Percentiles rank a stretch among this genome's conserved stretches.
These are phyloP conservation scores for Buathra laborator DNA, from an alignment of 2,888 invertebrate species.

Conservation along the genomic window DNA sequence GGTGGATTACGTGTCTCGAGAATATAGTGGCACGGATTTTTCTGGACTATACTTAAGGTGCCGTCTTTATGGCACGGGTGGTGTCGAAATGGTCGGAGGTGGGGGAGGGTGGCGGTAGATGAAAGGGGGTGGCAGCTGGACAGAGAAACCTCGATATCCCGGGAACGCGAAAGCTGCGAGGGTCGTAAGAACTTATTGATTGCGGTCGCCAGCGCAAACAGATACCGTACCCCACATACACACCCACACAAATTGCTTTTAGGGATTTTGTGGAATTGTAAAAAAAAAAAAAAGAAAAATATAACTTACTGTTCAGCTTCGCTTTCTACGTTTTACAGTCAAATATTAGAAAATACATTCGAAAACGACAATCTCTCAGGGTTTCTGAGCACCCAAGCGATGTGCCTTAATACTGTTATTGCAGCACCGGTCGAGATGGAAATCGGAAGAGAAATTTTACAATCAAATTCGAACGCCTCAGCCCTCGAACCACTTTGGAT, in stretches of 20 bases:
- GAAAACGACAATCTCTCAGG: no score
- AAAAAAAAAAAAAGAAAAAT: not conserved
- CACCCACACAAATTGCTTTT: conserved; percentile 14
- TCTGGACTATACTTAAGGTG: conserved; percentile 14
- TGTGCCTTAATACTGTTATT: not conserved
- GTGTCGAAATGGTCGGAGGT: conserved; percentile 41
- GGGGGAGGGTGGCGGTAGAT: not conserved
- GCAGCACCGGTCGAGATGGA: conserved; percentile 68
- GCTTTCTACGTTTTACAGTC: conserved; percentile 33
- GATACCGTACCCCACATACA: conserved; percentile 6
- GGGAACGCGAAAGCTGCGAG: conserved; percentile 51
- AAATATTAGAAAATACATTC: conserved; percentile 17
- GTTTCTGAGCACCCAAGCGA: no score
- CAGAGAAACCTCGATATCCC: conserved; percentile 28
- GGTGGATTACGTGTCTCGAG: conserved; percentile 19
- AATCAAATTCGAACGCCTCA: conserved; percentile 45
- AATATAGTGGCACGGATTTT: conserved; percentile 47
- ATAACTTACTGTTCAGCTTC: conserved; percentile 27
- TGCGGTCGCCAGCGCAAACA: conserved; percentile 45
- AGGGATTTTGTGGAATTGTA: conserved; percentile 17
- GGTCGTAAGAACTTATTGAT: conserved; percentile 62
- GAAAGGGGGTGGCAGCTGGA: conserved; percentile 5
- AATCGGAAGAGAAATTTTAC: conserved; percentile 73
- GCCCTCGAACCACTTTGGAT: no score
- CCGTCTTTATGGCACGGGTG: conserved; percentile 8